These are phyloP conservation scores for Dendrophyllia cribrosa DNA, from an alignment of 64 coral and sea anemone genomes.

Conservation along the genomic window DNA sequence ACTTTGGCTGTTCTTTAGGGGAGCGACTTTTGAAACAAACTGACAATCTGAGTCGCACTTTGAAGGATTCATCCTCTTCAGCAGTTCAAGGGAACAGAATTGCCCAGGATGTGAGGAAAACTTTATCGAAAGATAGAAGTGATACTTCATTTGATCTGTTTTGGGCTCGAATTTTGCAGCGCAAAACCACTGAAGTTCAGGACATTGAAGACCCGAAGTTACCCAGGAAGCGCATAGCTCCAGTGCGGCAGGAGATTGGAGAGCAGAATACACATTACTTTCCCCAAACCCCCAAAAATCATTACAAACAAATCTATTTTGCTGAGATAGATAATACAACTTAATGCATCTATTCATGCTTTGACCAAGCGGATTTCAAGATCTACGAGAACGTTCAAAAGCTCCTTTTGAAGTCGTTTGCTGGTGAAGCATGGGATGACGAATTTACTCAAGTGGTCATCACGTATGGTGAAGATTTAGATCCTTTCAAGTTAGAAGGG, in stretches of 20 bases:
- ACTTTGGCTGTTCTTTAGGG: neutral
- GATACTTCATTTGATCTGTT: slow-evolving; percentile 12
- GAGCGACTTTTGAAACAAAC: neutral
- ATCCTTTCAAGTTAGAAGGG: slow-evolving; percentile 60
- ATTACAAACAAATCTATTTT: too few species aligned
- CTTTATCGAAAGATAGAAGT: too few species aligned
- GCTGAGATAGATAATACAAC: too few species aligned
- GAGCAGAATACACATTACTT: slow-evolving; percentile 1
- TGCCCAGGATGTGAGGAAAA: too few species aligned
- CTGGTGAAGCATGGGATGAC: slow-evolving; percentile 52
- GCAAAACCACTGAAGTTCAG: slow-evolving; percentile 19
- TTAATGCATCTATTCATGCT: too few species aligned
- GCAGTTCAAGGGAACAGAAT: too few species aligned
- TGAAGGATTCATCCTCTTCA: too few species aligned
- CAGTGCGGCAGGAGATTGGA: neutral
- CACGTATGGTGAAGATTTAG: slow-evolving; percentile 66
- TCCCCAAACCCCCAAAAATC: neutral
- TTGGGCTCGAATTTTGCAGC: slow-evolving; percentile 24
- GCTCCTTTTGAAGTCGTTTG: slow-evolving; percentile 52
- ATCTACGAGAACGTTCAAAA: neutral
- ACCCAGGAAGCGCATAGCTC: slow-evolving; percentile 7
- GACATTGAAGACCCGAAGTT: slow-evolving; percentile 1
- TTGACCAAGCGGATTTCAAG: too few species aligned
- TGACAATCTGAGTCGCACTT: neutral
- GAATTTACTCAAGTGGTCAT: slow-evolving; percentile 56